Evolutionary conservation across 1,140 invertebrate species (phyloP), one percentile per base, ranked within the genome.

Genomic region (Cataglyphis hispanica): DNA sequence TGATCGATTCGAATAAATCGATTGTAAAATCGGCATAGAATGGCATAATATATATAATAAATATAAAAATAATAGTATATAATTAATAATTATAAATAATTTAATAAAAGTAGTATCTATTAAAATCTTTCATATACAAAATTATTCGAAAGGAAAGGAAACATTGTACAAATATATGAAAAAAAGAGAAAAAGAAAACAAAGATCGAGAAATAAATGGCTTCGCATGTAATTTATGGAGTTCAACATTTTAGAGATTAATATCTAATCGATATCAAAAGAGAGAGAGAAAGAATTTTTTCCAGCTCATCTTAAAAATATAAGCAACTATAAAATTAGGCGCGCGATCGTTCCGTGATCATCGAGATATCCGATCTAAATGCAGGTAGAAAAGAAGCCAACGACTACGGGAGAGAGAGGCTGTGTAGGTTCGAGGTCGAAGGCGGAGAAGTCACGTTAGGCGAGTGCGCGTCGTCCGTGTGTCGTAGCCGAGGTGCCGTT

Each of bases 401-500:
- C 67, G 77, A 67, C 72, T 86, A 66, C 78, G 86, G 10, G 10
- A 85, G 76, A 31, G 72, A 53, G 64, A 78, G 88, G 76, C 64
- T 86, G 89, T 85, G 85, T 90, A 86, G 90, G 90, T 87, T 90
- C 89, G 89, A 89, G 89, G 89, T 89, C 81, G 90, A 85, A 91
- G 89, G 53, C 85, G 72, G 78, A 85, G 85, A 83, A 89, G 88
- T 90, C 89, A 90, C 89, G 89, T 90, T 90, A 90, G 88, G 81
- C 75, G 86, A 90, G 64, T 6, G 46, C 46, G 86, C 85, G 83
- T 64, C 76, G 89, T 75, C 75, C 85, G 66, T 89, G 78, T 91
- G 83, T 91, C 90, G 87, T 89, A 89, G 84, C 53, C 86, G 78
- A 91, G 80, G 69, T 91, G 83, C 90, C 91, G 91, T 91, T 91